Conservation (phyloP, 2,113 vertebrate genomes). For the Pelecanoides urinatrix region DNA sequence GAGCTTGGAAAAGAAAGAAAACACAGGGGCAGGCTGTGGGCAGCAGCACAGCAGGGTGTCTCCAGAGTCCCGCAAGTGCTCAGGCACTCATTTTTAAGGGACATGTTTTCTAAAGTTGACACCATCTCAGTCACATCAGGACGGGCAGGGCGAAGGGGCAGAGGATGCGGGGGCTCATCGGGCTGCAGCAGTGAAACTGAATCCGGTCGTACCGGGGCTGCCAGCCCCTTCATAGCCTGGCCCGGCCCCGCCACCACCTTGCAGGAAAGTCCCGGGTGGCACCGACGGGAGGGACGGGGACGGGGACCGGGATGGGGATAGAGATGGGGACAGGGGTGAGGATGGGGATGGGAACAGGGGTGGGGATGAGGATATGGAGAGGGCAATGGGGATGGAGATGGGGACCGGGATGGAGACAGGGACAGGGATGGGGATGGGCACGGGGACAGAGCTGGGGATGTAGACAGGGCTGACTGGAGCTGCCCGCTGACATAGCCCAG, state of each 20-base stretch:
- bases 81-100: rapidly evolving
- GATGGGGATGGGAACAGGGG: too few relatives aligned
- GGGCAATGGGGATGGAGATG: too few relatives aligned
- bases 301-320: rapidly evolving
- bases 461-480: not conserved
- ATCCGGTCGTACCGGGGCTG: rapidly evolving
- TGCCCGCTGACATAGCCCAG: not conserved
- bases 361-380: too few relatives aligned
- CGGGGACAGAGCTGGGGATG: not conserved
- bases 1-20: not conserved
- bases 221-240: rapidly evolving
- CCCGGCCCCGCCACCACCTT: rapidly evolving
- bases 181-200: rapidly evolving
- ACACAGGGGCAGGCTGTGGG: not conserved
- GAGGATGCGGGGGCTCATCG: not conserved
- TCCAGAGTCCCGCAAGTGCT: rapidly evolving
- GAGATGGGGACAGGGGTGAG: too few relatives aligned
- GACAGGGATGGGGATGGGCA: rapidly evolving
- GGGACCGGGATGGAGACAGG: not conserved
- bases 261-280: not conserved
- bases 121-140: not conserved
- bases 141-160: not conserved
- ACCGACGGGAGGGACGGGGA: rapidly evolving
- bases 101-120: rapidly evolving
- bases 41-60: not conserved